Evolutionary conservation across 1,140 invertebrate genomes (phyloP).

Genomic region (Platorchestia sp.): DNA sequence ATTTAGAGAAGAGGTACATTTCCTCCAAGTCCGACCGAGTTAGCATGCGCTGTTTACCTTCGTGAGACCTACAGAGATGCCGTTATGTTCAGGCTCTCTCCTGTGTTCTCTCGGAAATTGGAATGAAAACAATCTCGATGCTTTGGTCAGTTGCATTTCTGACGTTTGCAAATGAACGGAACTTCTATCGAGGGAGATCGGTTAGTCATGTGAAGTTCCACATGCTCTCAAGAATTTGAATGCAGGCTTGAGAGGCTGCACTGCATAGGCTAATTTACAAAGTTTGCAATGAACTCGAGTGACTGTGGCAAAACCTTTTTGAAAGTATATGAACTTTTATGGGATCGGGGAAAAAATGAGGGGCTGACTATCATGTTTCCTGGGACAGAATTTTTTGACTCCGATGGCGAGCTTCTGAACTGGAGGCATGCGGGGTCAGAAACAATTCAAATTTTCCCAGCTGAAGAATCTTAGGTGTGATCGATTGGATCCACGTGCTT

Average conservation of each 20-base stretch:
- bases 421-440: no score
- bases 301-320: not conserved
- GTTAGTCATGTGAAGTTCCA: not conserved
- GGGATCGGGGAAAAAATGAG: not conserved
- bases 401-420: no score
- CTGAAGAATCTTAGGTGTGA: no score
- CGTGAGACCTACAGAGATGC: not conserved
- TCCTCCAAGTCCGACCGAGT: not conserved
- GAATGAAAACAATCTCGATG: not conserved
- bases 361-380: no score
- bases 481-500: no score
- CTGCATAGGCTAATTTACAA: not conserved
- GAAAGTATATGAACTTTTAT: not conserved
- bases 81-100: not conserved
- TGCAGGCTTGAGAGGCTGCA: not conserved
- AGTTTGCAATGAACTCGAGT: no score
- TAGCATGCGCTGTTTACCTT: not conserved
- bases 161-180: not conserved
- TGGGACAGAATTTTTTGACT: no score
- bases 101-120: not conserved
- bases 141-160: not conserved
- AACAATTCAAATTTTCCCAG: no score
- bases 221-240: not conserved
- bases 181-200: not conserved
- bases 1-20: not conserved